A percentile compares a stretch with the other conserved stretches of the same genome.
Evolutionary conservation across 1,140 invertebrate genomes (phyloP).

Genomic region (Ceratosolen fusciceps): DNA sequence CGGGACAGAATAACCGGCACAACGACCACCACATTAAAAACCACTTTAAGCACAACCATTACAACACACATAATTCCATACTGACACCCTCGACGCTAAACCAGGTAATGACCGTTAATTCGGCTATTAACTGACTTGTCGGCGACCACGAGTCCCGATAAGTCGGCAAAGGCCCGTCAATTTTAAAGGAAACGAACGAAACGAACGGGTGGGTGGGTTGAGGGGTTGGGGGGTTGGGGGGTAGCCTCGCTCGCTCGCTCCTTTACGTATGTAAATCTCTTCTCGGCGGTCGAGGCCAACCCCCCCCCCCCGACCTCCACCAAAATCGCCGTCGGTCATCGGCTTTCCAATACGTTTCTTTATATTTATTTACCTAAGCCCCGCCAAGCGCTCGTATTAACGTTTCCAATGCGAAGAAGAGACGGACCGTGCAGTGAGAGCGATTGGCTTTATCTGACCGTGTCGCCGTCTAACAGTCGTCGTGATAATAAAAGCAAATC

Average conservation of each 20-base stretch:
- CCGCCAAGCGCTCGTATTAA: background rate
- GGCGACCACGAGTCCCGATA: too few species aligned
- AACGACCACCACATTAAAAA: slow-evolving; percentile 71
- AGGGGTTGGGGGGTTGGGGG: too few species aligned
- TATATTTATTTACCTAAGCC: background rate
- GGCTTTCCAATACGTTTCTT: background rate
- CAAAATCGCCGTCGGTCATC: background rate
- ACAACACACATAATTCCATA: slow-evolving; percentile 70
- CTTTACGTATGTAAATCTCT: too few species aligned
- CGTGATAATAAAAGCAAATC: background rate
- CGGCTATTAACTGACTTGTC: slow-evolving; percentile 31
- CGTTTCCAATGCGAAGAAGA: background rate
- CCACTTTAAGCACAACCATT: slow-evolving; percentile 70
- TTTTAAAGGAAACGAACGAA: slow-evolving; percentile 16
- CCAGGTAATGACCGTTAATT: slow-evolving; percentile 63
- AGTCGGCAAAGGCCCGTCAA: slow-evolving; percentile 34
- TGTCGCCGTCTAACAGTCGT: background rate
- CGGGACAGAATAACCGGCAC: slow-evolving; percentile 72
- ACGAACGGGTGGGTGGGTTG: too few species aligned
- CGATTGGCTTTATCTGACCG: background rate
- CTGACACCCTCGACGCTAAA: slow-evolving; percentile 69
- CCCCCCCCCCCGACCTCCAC: background rate
- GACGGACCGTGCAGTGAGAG: background rate
- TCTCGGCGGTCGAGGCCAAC: too few species aligned
- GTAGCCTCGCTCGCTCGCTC: too few species aligned